Base-by-base conservation (phyloP, 2,888 invertebrate genomes). In the Arctia plantaginis region DNA sequence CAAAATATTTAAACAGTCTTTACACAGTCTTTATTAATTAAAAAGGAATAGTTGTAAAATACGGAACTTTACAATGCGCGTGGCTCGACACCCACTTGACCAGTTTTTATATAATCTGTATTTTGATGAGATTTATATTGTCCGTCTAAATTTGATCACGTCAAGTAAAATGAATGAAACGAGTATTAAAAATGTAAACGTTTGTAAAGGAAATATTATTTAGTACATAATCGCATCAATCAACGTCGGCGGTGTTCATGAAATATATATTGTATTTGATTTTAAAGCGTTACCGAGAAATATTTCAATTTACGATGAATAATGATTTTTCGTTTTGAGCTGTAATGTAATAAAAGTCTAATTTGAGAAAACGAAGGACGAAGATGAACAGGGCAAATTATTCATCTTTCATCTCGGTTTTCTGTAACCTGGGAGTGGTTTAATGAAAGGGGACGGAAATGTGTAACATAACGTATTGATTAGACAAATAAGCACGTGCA, bases 191-290 rank as follows among this genome's bases (percentile, higher is more conserved):
- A 71, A 47, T 23, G 39, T 66, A 35, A 64, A 41, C 47, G n/a
- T 68, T 59, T 39, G 73, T 39, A 66, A 67, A 73, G 75, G 64
- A 69, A 64, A 41, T 66, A 75, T 74, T 71, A 80, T 75, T 79
- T 82, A 66, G 73, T 66, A 62, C 27, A 64, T 76, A 71, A 80
- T 72, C 66, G 69, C 82, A 82, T 82, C 75, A 77, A 82, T 82
- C 84, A 76, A 69, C 66, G 76, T 77, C 77, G 59, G 69, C 69
- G 62, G 72, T 75, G 30, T 55, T 33, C 72, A 35, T 64, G 55
- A 80, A 74, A 82, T 82, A 72, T 77, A 77, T 74, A 78, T 71
- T 77, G 68, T 59, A 78, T 82, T 77, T 83, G 55, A 82, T 73
- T 72, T 77, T 79, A 78, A 74, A 69, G 67, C 77, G 66, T 77